These are phyloP conservation scores for Melanotaenia trifasciata DNA, from an alignment of 2,797 vertebrate genomes.

Conservation along the genomic window DNA sequence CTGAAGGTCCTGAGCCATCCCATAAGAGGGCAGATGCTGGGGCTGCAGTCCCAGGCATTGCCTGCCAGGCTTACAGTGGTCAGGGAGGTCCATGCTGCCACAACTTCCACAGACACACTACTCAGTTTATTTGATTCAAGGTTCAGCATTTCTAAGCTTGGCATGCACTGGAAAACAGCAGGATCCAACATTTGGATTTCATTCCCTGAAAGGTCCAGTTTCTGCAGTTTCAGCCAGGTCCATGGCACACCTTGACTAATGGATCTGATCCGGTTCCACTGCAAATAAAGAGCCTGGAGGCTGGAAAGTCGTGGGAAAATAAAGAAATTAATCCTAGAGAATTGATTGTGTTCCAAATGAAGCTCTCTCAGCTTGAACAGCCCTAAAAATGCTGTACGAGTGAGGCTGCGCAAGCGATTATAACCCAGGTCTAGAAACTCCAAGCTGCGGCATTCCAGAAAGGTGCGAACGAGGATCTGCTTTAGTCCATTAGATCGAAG, in stretches of 20 bases:
- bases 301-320: conserved; percentile 96
- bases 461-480: conserved; percentile 89
- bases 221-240: conserved; percentile 95
- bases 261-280: conserved; percentile 95
- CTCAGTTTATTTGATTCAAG: conserved; percentile 97
- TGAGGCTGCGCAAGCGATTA: conserved; percentile 92
- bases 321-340: conserved; percentile 95
- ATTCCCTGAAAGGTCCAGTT: conserved; percentile 96
- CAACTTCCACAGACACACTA: conserved; percentile 90
- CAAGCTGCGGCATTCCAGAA: conserved; percentile 95
- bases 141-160: conserved; percentile 93
- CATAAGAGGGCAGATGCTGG: conserved; percentile 93
- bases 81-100: conserved; percentile 92
- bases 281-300: conserved; percentile 93
- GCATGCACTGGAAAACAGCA: conserved; percentile 92
- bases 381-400: conserved; percentile 93
- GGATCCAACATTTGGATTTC: conserved; percentile 90
- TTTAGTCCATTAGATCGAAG: conserved; percentile 92
- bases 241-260: conserved; percentile 91
- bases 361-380: conserved; percentile 92
- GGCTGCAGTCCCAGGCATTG: conserved; percentile 96
- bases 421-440: conserved; percentile 97
- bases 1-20: conserved; percentile 92
- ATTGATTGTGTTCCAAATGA: conserved; percentile 97
- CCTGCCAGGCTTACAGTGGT: conserved; percentile 92